A percentile compares a stretch with the other conserved stretches of the same genome.
phyloP scores from a whole-genome alignment of 2,797 vertebrate genomes.

The Artibeus lituratus region DNA sequence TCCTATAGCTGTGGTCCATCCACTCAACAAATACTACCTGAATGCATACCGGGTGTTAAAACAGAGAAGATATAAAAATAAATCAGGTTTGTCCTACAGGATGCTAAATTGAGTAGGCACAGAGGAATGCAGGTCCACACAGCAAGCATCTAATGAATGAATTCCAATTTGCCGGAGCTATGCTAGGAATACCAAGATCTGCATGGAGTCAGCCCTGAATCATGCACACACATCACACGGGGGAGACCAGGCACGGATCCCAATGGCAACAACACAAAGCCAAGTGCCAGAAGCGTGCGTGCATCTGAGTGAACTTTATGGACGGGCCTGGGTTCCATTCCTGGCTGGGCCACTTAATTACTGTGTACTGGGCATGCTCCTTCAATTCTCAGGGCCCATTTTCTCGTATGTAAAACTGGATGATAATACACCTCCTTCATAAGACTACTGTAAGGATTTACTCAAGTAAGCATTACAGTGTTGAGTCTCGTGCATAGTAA shows the following conservation, averaged over 20 bases:
- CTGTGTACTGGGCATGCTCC: background rate
- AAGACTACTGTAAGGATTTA: background rate
- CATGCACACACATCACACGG: background rate
- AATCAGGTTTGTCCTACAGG: background rate
- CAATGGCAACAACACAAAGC: background rate
- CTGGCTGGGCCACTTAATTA: background rate
- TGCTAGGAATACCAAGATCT: background rate
- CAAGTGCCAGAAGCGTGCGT: background rate
- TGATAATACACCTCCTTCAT: background rate
- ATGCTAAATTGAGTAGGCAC: background rate
- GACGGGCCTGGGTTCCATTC: background rate
- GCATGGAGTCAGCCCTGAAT: background rate
- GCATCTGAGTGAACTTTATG: background rate
- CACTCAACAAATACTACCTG: background rate
- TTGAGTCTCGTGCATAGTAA: background rate
- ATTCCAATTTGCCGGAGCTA: background rate
- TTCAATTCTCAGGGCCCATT: background rate
- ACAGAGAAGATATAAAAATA: background rate
- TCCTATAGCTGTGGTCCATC: background rate
- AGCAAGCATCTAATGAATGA: background rate
- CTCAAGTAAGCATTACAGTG: background rate
- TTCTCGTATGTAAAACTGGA: background rate
- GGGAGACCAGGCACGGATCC: background rate
- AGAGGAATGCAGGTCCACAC: conserved; percentile 19
- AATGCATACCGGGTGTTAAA: background rate